Evolutionary conservation across 1,140 invertebrate genomes (phyloP), one percentile per base, ranked within the genome.

Genomic region (Drosophila miranda): DNA sequence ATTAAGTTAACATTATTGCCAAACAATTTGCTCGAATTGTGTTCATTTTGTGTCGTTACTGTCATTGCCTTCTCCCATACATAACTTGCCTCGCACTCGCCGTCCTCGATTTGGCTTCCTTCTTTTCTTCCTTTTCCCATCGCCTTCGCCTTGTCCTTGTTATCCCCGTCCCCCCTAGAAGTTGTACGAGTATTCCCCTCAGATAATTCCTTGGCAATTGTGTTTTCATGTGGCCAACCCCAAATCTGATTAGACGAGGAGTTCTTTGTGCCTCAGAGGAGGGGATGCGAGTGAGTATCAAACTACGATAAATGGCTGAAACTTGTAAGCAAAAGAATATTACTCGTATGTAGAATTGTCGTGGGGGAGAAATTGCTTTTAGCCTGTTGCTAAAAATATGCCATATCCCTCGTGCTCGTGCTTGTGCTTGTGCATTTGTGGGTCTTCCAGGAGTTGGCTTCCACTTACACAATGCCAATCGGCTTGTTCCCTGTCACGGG

Each of bases 1-100:
- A 87, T 87, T 87, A 88, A 78, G 78, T 88, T 88, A 87, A 87
- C 82, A 87, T 87, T 87, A 87, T 87, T 87, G 82, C 83, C 82
- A 87, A 87, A 87, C 83, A 87, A 87, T 87, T 87, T 88, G 82
- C 71, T 87, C 50, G 44, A 78, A 87, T 78, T 78, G 83, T 88
- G 78, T 87, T 87, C 86, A 87, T 87, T 87, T 86, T 66, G 61
- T 75, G 58, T 78, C 70, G 75, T 78, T 78, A 58, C 79, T 83
- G 75, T 82, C 69, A 64, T 68, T 68, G 71, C 54, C 61, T 63
- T 48, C 55, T 64, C 53, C 53, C 73, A 62, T 58, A 75, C 71
- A 83, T 74, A 75, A 78, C 64, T 66, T 57, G 49, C 49, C 23
- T 60, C 13, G 11, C 52, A 44, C 38, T 63, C 46, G 28, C 19